Base-by-base conservation (phyloP, 2,888 invertebrate genomes). In the Meta bourneti region DNA sequence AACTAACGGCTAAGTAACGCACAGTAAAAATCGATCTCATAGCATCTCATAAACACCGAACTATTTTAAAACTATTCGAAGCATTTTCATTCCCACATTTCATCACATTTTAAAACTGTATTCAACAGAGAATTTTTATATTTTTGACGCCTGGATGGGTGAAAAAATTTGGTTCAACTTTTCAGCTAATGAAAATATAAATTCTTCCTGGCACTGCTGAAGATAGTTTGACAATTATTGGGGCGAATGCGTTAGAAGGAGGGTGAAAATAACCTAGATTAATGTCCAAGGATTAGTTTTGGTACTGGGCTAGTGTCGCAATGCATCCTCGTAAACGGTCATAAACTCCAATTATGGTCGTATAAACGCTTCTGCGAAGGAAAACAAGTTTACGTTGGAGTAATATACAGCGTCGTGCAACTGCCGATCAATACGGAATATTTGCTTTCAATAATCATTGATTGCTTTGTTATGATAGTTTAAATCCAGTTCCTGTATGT, bases 261-360 rank as follows among this genome's bases (percentile, higher is more conserved):
- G 86, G 78, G 70, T 0, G 11, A 19, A 34, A 72, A 74, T 79
- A 77, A 87, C 71, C 72, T 80, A 87, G 87, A 87, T 87, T 87
- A 87, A 87, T 87, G 87, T 72, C 54, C 6, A 9, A 52, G 87
- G 87, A 87, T 87, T 87, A 87, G 87, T 87, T 74, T 69, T 70
- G 61, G 54, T 34, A 16, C 79, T 48, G 72, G 34, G 34, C 72
- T 51, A 72, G 87, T 87, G 87, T 80, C 87, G 72, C 79, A 70
- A 79, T 86, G 86, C 71, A 49, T 79, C 71, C 78, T 74, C 54
- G 54, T 87, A 80, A 87, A 87, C 72, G 87, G 80, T 79, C 87
- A 87, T 87, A 87, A 87, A 87, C 79, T 80, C 87, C 87, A 87
- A 87, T 87, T 87, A 87, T 87, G 87, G 79, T 8, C 80, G 54